A percentile compares a stretch with the other conserved stretches of the same genome.
Conservation (phyloP, 2,888 invertebrate species). For the Hypomecis punctinalis region DNA sequence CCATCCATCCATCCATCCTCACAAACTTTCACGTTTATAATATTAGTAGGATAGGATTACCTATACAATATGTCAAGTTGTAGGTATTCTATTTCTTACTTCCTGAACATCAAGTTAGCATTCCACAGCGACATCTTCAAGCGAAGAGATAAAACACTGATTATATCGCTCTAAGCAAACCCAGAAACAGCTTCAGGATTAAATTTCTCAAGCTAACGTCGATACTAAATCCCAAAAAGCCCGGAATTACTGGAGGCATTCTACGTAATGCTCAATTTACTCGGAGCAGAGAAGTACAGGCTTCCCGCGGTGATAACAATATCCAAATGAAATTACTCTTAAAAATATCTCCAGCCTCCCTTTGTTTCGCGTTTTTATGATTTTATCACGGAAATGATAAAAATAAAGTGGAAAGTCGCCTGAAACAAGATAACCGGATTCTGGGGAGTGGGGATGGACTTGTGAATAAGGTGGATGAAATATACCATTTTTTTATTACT, state of each 20-base stretch:
- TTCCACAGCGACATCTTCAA: neutral
- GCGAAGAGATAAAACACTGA: constrained; percentile 8
- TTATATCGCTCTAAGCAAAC: constrained; percentile 47
- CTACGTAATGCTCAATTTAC: constrained; percentile 77
- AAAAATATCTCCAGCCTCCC: constrained; percentile 50
- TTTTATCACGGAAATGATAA: constrained; percentile 38
- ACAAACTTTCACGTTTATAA: too few species aligned
- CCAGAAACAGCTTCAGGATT: constrained; percentile 66
- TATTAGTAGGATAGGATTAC: too few species aligned
- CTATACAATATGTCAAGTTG: too few species aligned
- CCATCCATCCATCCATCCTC: too few species aligned
- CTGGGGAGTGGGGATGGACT: constrained; percentile 14
- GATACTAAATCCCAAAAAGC: constrained; percentile 69
- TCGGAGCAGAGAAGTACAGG: constrained; percentile 54
- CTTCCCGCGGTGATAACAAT: constrained; percentile 64
- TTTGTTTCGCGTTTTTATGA: constrained; percentile 44
- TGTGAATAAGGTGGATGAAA: constrained; percentile 13
- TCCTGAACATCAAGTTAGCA: too few species aligned
- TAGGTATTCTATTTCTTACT: too few species aligned
- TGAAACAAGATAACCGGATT: constrained; percentile 25
- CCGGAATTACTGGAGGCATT: constrained; percentile 73
- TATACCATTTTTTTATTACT: neutral
- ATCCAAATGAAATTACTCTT: constrained; percentile 63
- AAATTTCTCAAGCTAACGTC: constrained; percentile 76
- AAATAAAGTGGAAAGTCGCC: constrained; percentile 29